These are phyloP conservation scores for Acrobasis consociella DNA, from an alignment of 2,888 invertebrate species.

Conservation along the genomic window DNA sequence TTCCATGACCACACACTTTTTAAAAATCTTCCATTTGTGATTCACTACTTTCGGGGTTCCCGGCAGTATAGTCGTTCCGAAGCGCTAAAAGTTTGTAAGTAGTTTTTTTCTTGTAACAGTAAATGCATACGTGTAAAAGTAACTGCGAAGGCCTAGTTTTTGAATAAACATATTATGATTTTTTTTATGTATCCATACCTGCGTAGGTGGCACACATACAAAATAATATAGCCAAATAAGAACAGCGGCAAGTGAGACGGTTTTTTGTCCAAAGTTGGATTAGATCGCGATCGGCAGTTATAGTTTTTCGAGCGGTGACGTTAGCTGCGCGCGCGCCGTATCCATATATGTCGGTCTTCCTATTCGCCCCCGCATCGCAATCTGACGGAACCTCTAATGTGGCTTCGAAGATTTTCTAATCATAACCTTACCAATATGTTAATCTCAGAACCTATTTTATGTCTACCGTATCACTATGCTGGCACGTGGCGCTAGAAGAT, in stretches of 20 bases:
- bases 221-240: constrained; percentile 73
- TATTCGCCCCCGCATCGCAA: constrained; percentile 74
- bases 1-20: too few relatives aligned
- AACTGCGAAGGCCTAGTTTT: too few relatives aligned
- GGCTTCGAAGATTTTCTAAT: constrained; percentile 54
- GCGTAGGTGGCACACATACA: constrained; percentile 55
- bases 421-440: constrained; percentile 56
- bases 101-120: too few relatives aligned
- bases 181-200: neutral
- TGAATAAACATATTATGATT: neutral
- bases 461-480: neutral
- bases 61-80: too few relatives aligned
- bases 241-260: constrained; percentile 56
- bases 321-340: constrained; percentile 51
- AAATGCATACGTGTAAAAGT: neutral
- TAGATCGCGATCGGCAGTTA: constrained; percentile 57
- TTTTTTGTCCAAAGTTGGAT: constrained; percentile 62
- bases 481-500: neutral
- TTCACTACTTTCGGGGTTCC: too few relatives aligned
- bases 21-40: too few relatives aligned
- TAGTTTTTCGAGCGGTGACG: constrained; percentile 67
- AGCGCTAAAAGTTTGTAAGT: too few relatives aligned
- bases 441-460: constrained; percentile 38
- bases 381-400: constrained; percentile 58
- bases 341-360: constrained; percentile 76